Percentiles rank a stretch among this genome's conserved stretches.
Conservation (phyloP, 2,888 invertebrate species). For the Pheosia tremula region DNA sequence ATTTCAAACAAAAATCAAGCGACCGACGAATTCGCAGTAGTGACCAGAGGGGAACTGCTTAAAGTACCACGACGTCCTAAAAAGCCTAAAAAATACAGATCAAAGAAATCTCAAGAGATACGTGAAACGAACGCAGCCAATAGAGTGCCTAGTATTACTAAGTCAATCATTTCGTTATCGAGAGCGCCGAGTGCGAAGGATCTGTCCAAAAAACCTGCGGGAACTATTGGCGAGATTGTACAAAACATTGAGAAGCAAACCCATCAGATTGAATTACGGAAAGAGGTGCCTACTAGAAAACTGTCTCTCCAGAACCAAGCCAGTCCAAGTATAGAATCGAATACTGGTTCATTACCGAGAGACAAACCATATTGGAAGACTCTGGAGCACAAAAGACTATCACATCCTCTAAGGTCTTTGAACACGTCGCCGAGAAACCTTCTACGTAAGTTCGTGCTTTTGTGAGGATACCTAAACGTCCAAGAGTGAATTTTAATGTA, state of each 20-base stretch:
- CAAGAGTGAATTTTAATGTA: conserved; percentile 61
- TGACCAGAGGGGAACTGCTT: conserved; percentile 69
- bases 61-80: conserved; percentile 74
- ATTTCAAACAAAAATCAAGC: conserved; percentile 54
- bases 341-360: conserved; percentile 67
- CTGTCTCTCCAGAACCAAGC: conserved; percentile 65
- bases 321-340: conserved; percentile 46
- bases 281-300: conserved; percentile 53
- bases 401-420: conserved; percentile 73
- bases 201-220: conserved; percentile 48
- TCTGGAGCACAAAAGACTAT: conserved; percentile 75
- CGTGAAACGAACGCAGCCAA: conserved; percentile 35
- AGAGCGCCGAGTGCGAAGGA: conserved; percentile 70
- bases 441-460: conserved; percentile 76
- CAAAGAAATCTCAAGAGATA: conserved; percentile 27
- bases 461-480: conserved; percentile 56
- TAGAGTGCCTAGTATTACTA: conserved; percentile 61
- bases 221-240: conserved; percentile 53
- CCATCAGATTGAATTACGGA: conserved; percentile 28
- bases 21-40: conserved; percentile 54
- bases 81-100: conserved; percentile 59
- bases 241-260: conserved; percentile 57
- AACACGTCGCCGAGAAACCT: conserved; percentile 67
- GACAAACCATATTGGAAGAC: conserved; percentile 77
- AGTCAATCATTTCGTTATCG: conserved; percentile 70